phyloP scores from a whole-genome alignment of 2,113 vertebrate species.

The Sporophila hypoxantha region DNA sequence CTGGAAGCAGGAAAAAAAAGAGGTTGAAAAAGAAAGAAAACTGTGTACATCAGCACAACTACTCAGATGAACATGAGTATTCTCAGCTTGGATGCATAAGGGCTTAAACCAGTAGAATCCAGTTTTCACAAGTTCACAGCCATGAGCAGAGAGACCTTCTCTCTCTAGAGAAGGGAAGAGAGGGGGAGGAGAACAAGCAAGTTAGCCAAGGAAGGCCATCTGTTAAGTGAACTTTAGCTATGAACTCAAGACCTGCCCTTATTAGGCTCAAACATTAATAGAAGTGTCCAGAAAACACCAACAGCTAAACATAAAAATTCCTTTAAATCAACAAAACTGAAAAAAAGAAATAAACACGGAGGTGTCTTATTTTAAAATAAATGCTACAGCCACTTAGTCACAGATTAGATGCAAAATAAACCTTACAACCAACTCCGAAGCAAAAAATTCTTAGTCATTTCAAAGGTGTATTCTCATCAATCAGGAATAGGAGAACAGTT shows the following conservation, averaged over 20 bases:
- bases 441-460: not conserved
- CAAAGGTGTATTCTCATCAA: not conserved
- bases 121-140: slow-evolving; percentile 43
- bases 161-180: not conserved
- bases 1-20: not conserved
- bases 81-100: not conserved
- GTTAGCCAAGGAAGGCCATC: slow-evolving; percentile 42
- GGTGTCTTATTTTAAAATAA: not conserved
- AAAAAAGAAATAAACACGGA: not conserved
- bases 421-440: not conserved
- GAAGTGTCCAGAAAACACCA: slow-evolving; percentile 18
- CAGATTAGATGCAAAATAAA: slow-evolving; percentile 12
- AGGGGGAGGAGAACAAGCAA: slow-evolving; percentile 34
- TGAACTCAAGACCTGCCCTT: slow-evolving; percentile 29
- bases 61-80: not conserved
- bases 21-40: not conserved
- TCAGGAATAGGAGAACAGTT: not conserved
- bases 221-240: slow-evolving; percentile 34
- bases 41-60: not conserved
- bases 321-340: not conserved
- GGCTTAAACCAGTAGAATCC: slow-evolving; percentile 21
- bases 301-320: not conserved
- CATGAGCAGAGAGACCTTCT: not conserved
- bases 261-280: not conserved
- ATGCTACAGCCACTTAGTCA: not conserved